A percentile compares a stretch with the other conserved stretches of the same genome.
These are phyloP conservation scores for Alcedo atthis DNA, from an alignment of 2,797 vertebrate species.

Conservation along the genomic window DNA sequence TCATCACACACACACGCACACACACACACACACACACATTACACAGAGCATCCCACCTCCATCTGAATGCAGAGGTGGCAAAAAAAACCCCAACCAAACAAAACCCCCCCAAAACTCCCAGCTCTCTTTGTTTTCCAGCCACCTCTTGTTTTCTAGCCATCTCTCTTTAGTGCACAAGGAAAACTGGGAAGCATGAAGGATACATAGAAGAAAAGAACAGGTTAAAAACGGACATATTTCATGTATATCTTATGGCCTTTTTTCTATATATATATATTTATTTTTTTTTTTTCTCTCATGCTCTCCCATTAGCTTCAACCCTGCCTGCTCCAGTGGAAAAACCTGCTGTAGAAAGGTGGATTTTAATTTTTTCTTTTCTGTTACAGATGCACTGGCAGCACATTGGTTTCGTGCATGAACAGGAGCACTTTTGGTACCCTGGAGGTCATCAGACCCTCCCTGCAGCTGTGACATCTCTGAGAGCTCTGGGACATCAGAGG, in stretches of 20 bases:
- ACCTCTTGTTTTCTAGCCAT: neutral
- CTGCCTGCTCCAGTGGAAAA: neutral
- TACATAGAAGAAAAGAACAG: neutral
- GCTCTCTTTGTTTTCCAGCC: neutral
- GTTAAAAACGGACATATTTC: neutral
- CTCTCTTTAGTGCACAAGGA: neutral
- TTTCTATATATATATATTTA: too few species aligned
- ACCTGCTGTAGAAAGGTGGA: neutral
- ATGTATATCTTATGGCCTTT: fast-evolving
- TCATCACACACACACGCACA: neutral
- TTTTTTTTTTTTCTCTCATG: neutral
- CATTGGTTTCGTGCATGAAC: neutral
- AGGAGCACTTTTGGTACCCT: neutral
- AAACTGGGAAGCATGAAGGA: neutral
- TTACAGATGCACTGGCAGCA: neutral
- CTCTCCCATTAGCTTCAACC: neutral
- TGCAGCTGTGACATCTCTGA: fast-evolving
- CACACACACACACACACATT: neutral
- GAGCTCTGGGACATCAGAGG: neutral
- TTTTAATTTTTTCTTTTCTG: neutral
- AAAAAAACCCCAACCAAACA: neutral
- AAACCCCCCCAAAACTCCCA: too few species aligned
- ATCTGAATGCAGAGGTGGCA: neutral
- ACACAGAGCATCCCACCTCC: neutral
- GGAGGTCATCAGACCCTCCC: neutral